A percentile compares a stretch with the other conserved stretches of the same genome.
phyloP scores from a whole-genome alignment of 2,113 vertebrate genomes.

The Serinus canaria region DNA sequence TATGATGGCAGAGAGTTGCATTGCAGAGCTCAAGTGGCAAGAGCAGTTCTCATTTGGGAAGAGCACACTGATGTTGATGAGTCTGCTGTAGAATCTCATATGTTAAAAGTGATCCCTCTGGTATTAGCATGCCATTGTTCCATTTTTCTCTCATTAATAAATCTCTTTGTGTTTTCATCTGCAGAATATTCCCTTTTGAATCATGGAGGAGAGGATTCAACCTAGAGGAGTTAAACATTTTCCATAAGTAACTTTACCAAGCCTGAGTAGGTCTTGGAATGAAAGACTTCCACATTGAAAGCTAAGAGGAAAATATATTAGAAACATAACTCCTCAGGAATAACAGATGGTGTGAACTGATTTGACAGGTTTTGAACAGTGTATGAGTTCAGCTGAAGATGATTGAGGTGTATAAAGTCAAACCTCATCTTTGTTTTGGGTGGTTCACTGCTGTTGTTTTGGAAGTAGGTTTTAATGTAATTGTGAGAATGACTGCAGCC shows the following conservation, averaged over 20 bases:
- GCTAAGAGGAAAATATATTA: not conserved
- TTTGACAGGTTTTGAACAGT: not conserved
- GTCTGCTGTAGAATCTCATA: not conserved
- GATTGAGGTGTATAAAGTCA: not conserved
- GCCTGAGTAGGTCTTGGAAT: not conserved
- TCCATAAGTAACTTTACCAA: not conserved
- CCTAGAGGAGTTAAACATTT: not conserved
- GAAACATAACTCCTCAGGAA: not conserved
- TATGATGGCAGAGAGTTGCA: not conserved
- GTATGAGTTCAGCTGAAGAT: not conserved
- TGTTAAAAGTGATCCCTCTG: not conserved
- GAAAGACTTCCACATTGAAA: not conserved
- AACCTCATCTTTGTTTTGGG: not conserved
- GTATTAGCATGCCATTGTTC: not conserved
- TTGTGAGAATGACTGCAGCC: not conserved
- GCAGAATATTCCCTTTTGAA: not conserved
- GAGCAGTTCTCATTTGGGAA: not conserved
- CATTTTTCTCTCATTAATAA: not conserved
- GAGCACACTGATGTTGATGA: not conserved
- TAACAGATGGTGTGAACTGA: not conserved
- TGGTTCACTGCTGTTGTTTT: not conserved
- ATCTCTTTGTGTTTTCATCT: not conserved
- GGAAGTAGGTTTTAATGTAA: not conserved
- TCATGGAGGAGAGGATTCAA: not conserved
- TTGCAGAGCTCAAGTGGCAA: not conserved